phyloP scores from a whole-genome alignment of 2,797 vertebrate species.

The Sebastes ruberrimus region DNA sequence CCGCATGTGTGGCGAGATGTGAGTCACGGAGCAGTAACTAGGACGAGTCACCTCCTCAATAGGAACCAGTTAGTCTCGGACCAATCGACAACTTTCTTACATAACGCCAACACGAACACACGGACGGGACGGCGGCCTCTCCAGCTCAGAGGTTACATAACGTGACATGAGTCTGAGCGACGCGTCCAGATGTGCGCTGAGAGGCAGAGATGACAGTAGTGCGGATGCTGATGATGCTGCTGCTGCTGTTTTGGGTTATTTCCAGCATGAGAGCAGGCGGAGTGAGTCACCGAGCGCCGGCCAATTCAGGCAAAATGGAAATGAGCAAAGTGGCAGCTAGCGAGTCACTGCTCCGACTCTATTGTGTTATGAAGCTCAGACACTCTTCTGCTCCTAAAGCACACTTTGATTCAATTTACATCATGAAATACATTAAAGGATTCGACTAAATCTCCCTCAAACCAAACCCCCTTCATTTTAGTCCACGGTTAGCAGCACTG shows the following conservation, averaged over 20 bases:
- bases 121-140: no score
- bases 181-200: neutral
- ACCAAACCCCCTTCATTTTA: neutral
- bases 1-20: neutral
- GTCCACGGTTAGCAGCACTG: neutral
- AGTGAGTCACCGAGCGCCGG: slow-evolving; percentile 36
- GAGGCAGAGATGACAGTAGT: slow-evolving; percentile 35
- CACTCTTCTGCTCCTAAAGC: neutral
- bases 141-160: slow-evolving; percentile 16
- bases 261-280: slow-evolving; percentile 26
- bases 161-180: neutral
- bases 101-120: neutral
- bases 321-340: neutral
- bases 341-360: neutral
- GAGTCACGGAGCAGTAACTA: slow-evolving; percentile 11
- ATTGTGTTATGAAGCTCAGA: neutral
- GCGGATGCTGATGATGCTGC: neutral
- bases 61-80: no score
- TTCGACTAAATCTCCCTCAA: neutral
- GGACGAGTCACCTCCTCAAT: no score
- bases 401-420: neutral
- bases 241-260: slow-evolving; percentile 46
- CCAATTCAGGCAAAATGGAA: slow-evolving; percentile 20
- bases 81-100: no score
- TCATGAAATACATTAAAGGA: neutral